A percentile compares a stretch with the other conserved stretches of the same genome.
phyloP scores from a whole-genome alignment of 2,797 vertebrate genomes.

The Rhinophrynus dorsalis region DNA sequence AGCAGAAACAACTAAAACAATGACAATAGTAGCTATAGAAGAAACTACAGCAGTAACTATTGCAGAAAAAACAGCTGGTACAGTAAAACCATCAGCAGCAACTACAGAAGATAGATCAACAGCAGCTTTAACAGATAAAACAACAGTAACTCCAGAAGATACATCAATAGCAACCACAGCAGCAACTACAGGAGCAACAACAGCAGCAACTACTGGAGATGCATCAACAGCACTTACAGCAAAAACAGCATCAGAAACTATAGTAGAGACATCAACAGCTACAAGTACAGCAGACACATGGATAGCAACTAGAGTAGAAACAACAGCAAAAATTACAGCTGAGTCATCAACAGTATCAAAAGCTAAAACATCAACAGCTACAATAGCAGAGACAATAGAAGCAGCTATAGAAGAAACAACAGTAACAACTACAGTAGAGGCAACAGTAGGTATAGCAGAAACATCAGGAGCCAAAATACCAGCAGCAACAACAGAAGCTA shows the following conservation, averaged over 20 bases:
- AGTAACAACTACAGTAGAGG: background rate
- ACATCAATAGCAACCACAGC: background rate
- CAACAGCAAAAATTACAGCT: background rate
- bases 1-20: no score
- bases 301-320: background rate
- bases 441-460: no score
- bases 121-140: background rate
- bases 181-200: background rate
- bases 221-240: background rate
- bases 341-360: background rate
- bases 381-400: background rate
- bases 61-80: background rate
- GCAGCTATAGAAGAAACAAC: background rate
- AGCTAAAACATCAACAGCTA: background rate
- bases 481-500: background rate
- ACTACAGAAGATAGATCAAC: background rate
- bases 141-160: background rate
- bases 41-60: background rate
- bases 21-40: background rate
- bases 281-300: background rate
- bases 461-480: background rate
- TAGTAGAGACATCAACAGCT: background rate
- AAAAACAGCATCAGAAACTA: background rate
- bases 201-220: background rate
- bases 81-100: background rate